Base-by-base conservation (phyloP, 2,888 invertebrate species). In the Hemaris fuciformis region DNA sequence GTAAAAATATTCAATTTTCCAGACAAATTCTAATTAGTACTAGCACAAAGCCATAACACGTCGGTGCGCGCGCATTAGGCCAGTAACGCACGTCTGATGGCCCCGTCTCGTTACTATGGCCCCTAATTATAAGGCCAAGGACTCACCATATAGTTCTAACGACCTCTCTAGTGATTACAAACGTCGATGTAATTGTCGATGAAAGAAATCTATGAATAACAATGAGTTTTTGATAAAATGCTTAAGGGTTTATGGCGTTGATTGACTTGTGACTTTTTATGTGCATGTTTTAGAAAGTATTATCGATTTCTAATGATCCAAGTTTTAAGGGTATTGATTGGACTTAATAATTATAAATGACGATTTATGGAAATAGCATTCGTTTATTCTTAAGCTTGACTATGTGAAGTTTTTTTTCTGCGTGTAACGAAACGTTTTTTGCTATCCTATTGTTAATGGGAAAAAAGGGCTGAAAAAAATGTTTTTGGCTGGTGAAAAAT, bases 71-170 rank as follows among this genome's bases (percentile, higher is more conserved):
- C 70, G 74, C 83, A 83, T 86, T 80, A 85, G 79, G 83, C 74
- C 77, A 75, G 76, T 76, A 73, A 79, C 79, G 83, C 80, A 84
- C 77, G 66, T 64, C 74, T 85, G 83, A 84, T 85, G 78, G 79
- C 70, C 69, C 60, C 72, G 63, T 68, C 83, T 87, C n/a, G n/a
- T n/a, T 83, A 85, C 73, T 46, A 71, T 62, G 67, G 65, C 71
- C 74, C 76, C 79, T 83, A 84, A 89, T 86, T 85, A 86, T 82
- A 80, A 84, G 78, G 73, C 72, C 74, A 71, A 74, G 72, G 74
- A 73, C 76, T 79, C 79, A 78, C 64, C 62, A 62, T 64, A 64
- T 62, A 64, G 53, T 60, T 66, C 42, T 69, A 71, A 77, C 68
- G 75, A 75, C 68, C 66, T 65, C 70, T 75, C 42, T 64, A 34